phyloP scores from a whole-genome alignment of 2,888 invertebrate genomes.

The Drosophila planitibia region DNA sequence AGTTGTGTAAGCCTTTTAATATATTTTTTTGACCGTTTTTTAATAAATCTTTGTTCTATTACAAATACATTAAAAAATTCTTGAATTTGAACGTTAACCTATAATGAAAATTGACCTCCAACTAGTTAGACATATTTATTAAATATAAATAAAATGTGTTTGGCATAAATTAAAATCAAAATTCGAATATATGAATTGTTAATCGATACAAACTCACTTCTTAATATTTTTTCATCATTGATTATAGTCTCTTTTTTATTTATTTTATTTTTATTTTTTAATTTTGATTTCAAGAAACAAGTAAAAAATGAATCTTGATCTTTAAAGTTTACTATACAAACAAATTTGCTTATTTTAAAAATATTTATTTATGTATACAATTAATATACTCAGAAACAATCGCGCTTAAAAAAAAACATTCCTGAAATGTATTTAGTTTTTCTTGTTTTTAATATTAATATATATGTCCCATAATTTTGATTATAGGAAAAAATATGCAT shows the following conservation, averaged over 20 bases:
- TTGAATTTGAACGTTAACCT: background rate
- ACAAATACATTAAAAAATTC: background rate
- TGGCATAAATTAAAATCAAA: background rate
- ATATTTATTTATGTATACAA: background rate
- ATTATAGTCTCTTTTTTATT: background rate
- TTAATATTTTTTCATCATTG: background rate
- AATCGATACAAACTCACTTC: background rate
- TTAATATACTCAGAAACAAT: rapidly evolving
- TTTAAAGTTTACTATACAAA: too few species aligned
- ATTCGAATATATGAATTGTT: background rate
- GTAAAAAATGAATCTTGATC: too few species aligned
- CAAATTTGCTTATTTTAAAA: background rate
- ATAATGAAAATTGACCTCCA: background rate
- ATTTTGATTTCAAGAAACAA: too few species aligned
- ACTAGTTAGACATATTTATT: background rate
- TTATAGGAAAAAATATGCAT: background rate
- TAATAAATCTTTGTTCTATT: background rate
- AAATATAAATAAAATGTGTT: background rate
- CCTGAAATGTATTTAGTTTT: background rate
- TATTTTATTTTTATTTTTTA: background rate
- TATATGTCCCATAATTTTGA: background rate
- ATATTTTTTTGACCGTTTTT: background rate
- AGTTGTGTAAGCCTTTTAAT: background rate
- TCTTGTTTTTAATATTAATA: background rate
- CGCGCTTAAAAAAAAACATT: background rate